phyloP scores from a whole-genome alignment of 2,113 vertebrate species.

The Chaetodon auriga region DNA sequence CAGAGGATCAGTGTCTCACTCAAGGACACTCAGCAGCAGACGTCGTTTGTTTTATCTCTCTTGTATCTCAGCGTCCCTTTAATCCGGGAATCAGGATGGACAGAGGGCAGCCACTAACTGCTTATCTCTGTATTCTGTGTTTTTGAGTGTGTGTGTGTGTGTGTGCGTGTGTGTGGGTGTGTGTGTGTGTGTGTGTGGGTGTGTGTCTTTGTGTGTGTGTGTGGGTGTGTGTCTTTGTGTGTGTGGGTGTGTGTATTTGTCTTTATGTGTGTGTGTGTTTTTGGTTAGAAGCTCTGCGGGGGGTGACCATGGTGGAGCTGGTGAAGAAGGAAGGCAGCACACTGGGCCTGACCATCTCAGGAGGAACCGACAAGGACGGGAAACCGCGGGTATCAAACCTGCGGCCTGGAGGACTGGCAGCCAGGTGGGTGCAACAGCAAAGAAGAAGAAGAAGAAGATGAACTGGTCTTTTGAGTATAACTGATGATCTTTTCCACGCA shows the following conservation, averaged over 20 bases:
- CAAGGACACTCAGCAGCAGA: conserved; percentile 31
- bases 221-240: conserved; percentile 46
- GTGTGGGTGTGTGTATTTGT: conserved; percentile 42
- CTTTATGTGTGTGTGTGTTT: conserved; percentile 72
- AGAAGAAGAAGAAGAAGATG: background rate
- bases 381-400: conserved; percentile 97
- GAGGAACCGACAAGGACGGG: conserved; percentile 97
- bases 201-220: conserved; percentile 56
- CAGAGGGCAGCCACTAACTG: conserved; percentile 42
- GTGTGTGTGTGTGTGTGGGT: conserved; percentile 27
- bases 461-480: background rate
- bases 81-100: conserved; percentile 22
- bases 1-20: background rate
- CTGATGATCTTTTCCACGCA: conserved; percentile 47
- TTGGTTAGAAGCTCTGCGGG: conserved; percentile 93
- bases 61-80: conserved; percentile 18
- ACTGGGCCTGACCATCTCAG: conserved; percentile 95
- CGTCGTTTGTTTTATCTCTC: background rate
- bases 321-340: conserved; percentile 98
- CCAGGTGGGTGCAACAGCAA: conserved; percentile 59
- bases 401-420: conserved; percentile 93
- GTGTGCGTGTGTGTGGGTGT: conserved; percentile 24
- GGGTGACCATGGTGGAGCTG: conserved; percentile 95
- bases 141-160: conserved; percentile 27
- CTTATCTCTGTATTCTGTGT: conserved; percentile 45